Evolutionary conservation across 2,888 invertebrate genomes (phyloP), one percentile per base, ranked within the genome.

Genomic region (Drosophila setosimentum): DNA sequence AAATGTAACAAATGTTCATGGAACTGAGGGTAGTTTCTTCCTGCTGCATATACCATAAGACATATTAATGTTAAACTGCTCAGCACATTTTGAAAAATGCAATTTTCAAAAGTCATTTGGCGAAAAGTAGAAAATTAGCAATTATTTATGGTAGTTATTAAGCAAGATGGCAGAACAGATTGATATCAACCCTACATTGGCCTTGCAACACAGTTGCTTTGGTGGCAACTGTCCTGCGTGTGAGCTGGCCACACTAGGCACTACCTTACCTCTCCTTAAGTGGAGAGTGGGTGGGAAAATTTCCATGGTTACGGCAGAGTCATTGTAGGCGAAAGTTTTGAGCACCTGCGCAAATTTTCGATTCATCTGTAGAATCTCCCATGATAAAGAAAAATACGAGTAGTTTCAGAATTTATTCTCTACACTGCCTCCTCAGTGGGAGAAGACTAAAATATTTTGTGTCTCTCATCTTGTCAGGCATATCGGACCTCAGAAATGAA

Each of bases 1-100:
- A 68, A 63, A 63, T 45, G 42, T 60, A 51, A 45, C 45, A 72
- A 64, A 72, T 55, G n/a, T 48, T 45, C 16, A 10, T 49, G 2
- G 11, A 64, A 18, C 29, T 49, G 8, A 57, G 24, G 10, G 0
- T n/a, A 24, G 30, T 24, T 61, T 24, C 2, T 13, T 33, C 27
- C 4, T 29, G 13, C 16, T 21, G 16, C 11, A 40, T 13, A 27
- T 27, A 18, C 5, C 6, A 24, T 8, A 18, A 13, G 0, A n/a
- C 1, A 53, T 2, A 32, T 10, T 13, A 27, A 53, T 42, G 3
- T 24, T 24, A 21, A 45, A 21, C 3, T 45, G 7, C 2, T 24
- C 2, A 45, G 45, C 21, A 24, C 16, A 24, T 24, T 24, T 45
- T 0, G 1, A 24, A 24, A 24, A 45, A 16, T 7, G 7, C 2